Conservation (phyloP, 2,113 vertebrate genomes). For the Loxodonta africana region DNA sequence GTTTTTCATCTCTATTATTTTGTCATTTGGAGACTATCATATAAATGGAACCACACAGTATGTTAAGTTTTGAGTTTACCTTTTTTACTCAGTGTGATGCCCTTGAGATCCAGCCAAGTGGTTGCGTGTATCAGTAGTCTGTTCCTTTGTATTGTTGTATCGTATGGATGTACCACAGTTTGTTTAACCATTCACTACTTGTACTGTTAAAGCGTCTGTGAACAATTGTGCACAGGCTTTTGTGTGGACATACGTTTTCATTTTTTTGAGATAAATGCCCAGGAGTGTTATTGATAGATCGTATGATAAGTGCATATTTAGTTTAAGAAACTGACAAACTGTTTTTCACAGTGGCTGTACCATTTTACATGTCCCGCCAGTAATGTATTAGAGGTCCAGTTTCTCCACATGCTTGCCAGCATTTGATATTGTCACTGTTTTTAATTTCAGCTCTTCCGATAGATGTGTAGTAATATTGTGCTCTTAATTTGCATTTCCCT, state of each 20-base stretch:
- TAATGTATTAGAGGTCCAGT: neutral
- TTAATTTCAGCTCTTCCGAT: neutral
- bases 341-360: neutral
- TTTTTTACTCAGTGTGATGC: neutral
- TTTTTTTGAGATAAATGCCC: neutral
- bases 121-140: no score
- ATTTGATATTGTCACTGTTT: conserved; percentile 16
- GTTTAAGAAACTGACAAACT: neutral
- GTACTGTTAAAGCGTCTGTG: neutral
- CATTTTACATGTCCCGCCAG: neutral
- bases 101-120: no score
- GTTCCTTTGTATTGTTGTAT: neutral
- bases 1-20: neutral
- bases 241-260: neutral
- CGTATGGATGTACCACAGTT: neutral
- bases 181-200: neutral
- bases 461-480: neutral
- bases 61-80: neutral
- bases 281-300: neutral
- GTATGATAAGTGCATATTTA: neutral
- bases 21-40: neutral
- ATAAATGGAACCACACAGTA: neutral
- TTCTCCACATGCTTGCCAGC: neutral
- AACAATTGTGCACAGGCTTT: neutral
- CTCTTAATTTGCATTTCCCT: conserved; percentile 21